Base-by-base conservation (phyloP, 2,113 vertebrate species). In the Microcebus griseorufus region DNA sequence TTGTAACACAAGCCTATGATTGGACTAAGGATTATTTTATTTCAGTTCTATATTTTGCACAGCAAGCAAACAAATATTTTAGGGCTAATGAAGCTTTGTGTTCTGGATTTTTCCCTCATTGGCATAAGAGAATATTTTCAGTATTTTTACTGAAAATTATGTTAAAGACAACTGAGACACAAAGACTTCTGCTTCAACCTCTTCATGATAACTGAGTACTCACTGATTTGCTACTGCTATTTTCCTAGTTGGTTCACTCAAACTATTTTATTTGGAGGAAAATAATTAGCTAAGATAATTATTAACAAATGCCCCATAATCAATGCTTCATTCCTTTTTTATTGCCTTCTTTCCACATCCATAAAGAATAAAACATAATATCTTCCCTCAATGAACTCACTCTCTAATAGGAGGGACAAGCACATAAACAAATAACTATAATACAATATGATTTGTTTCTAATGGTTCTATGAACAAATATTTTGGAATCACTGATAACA, bases 11-110 rank as follows among this genome's bases (percentile, higher is more conserved):
- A 94, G 45, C 25, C 39, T 90, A 62, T 55, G 29, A 93, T 79
- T 75, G 64, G 32, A 80, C 29, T 80, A 90, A 13, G 73, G 14
- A 76, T 96, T 81, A 64, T 89, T 92, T 93, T 87, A 93, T 91
- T 86, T 95, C 37, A 60, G 4, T 55, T 82, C 27, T 81, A 16
- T 65, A 83, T 62, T 70, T 93, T 72, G 67, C 20, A 92, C 48
- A 86, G 23, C n/a, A 88, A 92, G 27, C 9, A 75, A 37, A n/a
- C 48, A 92, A 60, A 65, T 72, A 81, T 65, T 92, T 82, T 64
- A 86, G 27, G n/a, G 72, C 18, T 86, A 72, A 93, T 81, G 29
- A 79, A 79, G 58, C 12, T 73, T 37, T 62, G 20, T 75, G 17
- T 64, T 88, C 65, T 84, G 23, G 6, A 96, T 75, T 90, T 80